phyloP scores from a whole-genome alignment of 2,113 vertebrate species.

The Cnemophilus loriae region DNA sequence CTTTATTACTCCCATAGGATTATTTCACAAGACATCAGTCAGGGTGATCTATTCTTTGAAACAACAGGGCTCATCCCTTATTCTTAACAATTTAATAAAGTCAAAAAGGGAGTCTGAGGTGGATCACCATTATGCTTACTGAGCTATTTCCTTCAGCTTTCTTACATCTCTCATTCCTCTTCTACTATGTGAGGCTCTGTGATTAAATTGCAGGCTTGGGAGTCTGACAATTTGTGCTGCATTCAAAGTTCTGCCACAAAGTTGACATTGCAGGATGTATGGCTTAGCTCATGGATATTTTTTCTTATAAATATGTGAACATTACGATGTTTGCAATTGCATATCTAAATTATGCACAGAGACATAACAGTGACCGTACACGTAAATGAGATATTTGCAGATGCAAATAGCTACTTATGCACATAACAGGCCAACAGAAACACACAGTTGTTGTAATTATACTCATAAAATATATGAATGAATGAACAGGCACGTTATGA shows the following conservation, averaged over 20 bases:
- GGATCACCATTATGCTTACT: background rate
- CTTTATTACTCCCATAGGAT: background rate
- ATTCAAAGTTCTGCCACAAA: background rate
- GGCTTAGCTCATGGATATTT: background rate
- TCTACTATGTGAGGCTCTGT: background rate
- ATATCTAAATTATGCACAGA: conserved; percentile 10
- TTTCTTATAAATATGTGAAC: background rate
- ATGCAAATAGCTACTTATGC: conserved; percentile 44
- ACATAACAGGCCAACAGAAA: background rate
- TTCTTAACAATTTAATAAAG: background rate
- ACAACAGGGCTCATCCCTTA: background rate
- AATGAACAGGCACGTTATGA: background rate
- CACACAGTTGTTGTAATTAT: conserved; percentile 26
- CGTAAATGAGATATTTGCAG: conserved; percentile 41
- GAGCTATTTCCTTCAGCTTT: background rate
- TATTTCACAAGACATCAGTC: background rate
- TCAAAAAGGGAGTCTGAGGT: background rate
- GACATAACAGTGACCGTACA: conserved; percentile 25
- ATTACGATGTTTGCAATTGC: background rate
- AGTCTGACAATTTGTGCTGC: background rate
- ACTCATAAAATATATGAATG: conserved; percentile 1
- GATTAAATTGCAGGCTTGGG: background rate
- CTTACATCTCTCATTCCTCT: background rate
- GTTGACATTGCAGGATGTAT: background rate
- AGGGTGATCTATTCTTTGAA: background rate